A percentile compares a stretch with the other conserved stretches of the same genome.
Conservation (phyloP, 2,797 vertebrate species). For the Mico argentatus region DNA sequence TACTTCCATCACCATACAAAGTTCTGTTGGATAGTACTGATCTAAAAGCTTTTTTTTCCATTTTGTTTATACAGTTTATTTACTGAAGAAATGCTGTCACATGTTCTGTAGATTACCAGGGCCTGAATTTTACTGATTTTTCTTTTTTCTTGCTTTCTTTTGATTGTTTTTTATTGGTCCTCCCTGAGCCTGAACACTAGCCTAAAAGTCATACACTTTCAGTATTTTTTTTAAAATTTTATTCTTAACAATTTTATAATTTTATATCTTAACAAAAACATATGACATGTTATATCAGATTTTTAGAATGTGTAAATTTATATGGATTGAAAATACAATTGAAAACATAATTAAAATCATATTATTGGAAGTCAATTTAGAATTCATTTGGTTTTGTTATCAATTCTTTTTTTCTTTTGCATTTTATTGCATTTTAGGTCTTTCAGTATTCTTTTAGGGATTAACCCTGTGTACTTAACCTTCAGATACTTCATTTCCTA, state of each 20-base stretch:
- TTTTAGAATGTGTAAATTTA: background rate
- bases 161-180: background rate
- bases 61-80: constrained; percentile 32
- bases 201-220: background rate
- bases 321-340: background rate
- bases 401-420: background rate
- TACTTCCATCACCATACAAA: background rate
- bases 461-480: background rate
- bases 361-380: background rate
- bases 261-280: background rate
- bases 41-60: background rate
- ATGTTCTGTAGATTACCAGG: background rate
- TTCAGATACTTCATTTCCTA: background rate
- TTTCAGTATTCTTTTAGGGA: background rate
- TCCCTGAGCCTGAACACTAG: background rate
- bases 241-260: background rate
- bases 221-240: background rate
- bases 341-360: background rate
- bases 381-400: constrained; percentile 20
- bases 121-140: background rate
- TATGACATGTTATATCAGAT: background rate
- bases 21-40: background rate
- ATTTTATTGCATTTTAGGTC: too few species aligned
- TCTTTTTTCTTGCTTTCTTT: constrained; percentile 39
- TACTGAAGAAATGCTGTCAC: background rate